Evolutionary conservation across 2,888 invertebrate species (phyloP), one percentile per base, ranked within the genome.

Genomic region (Panzeria rudis): DNA sequence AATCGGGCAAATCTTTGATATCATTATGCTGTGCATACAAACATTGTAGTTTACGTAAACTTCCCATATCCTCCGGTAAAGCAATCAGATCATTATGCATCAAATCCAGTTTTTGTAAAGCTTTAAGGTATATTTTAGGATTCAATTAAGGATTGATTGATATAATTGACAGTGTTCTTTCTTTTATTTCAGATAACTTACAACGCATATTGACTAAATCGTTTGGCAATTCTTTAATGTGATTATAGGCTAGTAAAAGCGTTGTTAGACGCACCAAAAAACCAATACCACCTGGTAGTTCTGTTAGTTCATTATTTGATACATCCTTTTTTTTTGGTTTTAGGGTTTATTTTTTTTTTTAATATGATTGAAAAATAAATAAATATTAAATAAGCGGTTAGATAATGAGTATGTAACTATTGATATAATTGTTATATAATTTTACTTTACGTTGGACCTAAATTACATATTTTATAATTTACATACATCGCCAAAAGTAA

Each of bases 181-280:
- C 1, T 2, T 23, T 41, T 15, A 50, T 32, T 44, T 76, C 15
- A 59, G 11, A 41, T 56, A 86, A 93, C 92, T 92, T 94, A 97
- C 97, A 96, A 94, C 96, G 94, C 92, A 97, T 94, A 92, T 95
- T 96, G 87, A 95, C 96, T 91, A 97, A 95, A 92, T 97, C 97
- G 82, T 95, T 95, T 50, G 97, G 97, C 88, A 97, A 92, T 90
- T 95, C 95, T 89, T 93, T 93, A 87, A 97, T 93, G 91, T 95
- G 94, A 92, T 97, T 97, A 93, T 96, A 94, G 87, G 96, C 95
- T 83, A 97, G 91, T 91, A 96, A 95, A 87, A 97, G 93, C 90
- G 95, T 94, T 78, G 94, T 94, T 91, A 97, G 93, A 88, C 97
- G 94, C 85, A 97, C 96, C 91, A 97, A 93, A 93, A 96, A 97